Evolutionary conservation across 2,888 invertebrate species (phyloP).

Genomic region (Laspeyria flexula): DNA sequence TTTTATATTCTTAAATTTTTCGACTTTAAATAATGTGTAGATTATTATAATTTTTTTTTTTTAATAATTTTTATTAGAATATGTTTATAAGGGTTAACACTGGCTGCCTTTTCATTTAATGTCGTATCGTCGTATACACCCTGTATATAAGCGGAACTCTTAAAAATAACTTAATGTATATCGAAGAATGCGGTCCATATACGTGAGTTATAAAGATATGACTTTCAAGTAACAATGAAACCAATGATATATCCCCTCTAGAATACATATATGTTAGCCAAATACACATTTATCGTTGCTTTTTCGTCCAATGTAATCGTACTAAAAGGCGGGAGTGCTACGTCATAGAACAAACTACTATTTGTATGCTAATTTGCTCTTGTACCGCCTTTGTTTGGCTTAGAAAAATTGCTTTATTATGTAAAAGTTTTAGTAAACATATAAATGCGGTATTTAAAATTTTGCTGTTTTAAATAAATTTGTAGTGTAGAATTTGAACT

Average conservation of each 20-base stretch:
- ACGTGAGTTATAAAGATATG: background rate
- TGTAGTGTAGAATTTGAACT: background rate
- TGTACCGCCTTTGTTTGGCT: slow-evolving; percentile 49
- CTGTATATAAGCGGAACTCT: too few relatives aligned
- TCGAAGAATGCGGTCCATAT: too few relatives aligned
- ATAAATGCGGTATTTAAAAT: slow-evolving; percentile 17
- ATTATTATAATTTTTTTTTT: too few relatives aligned
- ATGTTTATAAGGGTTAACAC: too few relatives aligned
- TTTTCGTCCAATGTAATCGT: slow-evolving; percentile 58
- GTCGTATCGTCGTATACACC: too few relatives aligned
- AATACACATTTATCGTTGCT: slow-evolving; percentile 29
- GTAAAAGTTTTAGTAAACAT: slow-evolving; percentile 27
- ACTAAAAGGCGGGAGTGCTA: slow-evolving; percentile 60
- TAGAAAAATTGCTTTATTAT: slow-evolving; percentile 46
- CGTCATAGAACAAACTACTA: slow-evolving; percentile 54
- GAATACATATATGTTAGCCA: slow-evolving; percentile 14
- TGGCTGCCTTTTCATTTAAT: too few relatives aligned
- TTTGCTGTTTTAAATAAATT: slow-evolving; percentile 9
- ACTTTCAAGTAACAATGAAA: background rate
- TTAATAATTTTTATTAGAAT: too few relatives aligned
- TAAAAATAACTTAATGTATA: too few relatives aligned
- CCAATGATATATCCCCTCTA: background rate
- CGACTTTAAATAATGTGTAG: too few relatives aligned
- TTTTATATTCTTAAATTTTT: too few relatives aligned
- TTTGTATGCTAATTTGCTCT: slow-evolving; percentile 68